Percentiles rank a stretch among this genome's conserved stretches.
phyloP scores from a whole-genome alignment of 2,113 vertebrate species.

The Leptobrachium ailaonicum region DNA sequence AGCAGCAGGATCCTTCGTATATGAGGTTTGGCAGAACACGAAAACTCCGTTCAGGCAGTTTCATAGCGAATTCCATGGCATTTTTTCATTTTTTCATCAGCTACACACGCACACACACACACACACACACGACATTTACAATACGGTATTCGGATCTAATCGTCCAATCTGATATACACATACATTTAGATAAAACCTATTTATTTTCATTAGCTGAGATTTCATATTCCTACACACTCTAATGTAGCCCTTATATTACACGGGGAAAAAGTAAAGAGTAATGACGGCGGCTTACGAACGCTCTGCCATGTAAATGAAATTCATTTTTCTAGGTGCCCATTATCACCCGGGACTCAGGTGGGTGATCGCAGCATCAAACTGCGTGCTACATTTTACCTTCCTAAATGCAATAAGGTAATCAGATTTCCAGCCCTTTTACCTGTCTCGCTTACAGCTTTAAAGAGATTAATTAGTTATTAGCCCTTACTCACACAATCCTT shows the following conservation, averaged over 20 bases:
- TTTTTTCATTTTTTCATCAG: too few species aligned
- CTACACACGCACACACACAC: too few species aligned
- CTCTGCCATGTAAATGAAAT: slow-evolving; percentile 3
- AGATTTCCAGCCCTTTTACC: slow-evolving; percentile 90
- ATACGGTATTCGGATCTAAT: too few species aligned
- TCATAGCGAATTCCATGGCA: too few species aligned
- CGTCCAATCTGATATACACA: too few species aligned
- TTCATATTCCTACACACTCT: background rate
- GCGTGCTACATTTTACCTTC: slow-evolving; percentile 73
- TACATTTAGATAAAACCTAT: too few species aligned
- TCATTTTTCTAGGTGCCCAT: slow-evolving; percentile 69
- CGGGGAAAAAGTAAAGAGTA: background rate
- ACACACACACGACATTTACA: too few species aligned
- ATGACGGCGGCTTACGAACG: slow-evolving; percentile 6
- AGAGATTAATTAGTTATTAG: slow-evolving; percentile 97
- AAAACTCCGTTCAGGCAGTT: too few species aligned
- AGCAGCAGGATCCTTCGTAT: too few species aligned
- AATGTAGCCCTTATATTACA: background rate
- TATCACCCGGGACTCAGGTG: slow-evolving; percentile 90
- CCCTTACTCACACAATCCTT: slow-evolving; percentile 72
- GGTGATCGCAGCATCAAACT: slow-evolving; percentile 94
- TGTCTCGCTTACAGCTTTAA: slow-evolving; percentile 88
- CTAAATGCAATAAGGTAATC: slow-evolving; percentile 82
- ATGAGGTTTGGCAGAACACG: too few species aligned
- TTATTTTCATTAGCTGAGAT: too few species aligned